Percentiles rank a stretch among this genome's conserved stretches.
Evolutionary conservation across 2,113 vertebrate genomes (phyloP).

Genomic region (Rhegmatorhina hoffmannsi): DNA sequence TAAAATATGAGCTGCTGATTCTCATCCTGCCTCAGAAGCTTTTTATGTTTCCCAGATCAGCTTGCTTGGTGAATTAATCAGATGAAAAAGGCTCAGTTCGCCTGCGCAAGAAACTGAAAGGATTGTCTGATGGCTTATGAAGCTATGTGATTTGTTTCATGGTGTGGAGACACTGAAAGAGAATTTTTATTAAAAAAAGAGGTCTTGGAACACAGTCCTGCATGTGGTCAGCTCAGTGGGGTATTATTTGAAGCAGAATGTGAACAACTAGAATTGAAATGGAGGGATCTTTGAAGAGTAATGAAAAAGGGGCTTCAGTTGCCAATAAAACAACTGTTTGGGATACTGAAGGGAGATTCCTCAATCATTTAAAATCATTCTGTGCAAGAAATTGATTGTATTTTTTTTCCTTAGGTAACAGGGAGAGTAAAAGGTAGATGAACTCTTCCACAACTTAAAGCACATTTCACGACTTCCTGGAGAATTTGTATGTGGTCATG

Average conservation of each 20-base stretch:
- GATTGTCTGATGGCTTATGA: slow-evolving; percentile 62
- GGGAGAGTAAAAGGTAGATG: not conserved
- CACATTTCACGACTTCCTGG: not conserved
- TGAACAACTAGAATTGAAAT: slow-evolving; percentile 73
- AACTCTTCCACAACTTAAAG: not conserved
- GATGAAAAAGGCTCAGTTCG: slow-evolving; percentile 59
- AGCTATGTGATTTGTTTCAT: slow-evolving; percentile 66
- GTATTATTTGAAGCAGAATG: slow-evolving; percentile 74
- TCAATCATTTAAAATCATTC: slow-evolving; percentile 27
- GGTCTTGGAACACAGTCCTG: slow-evolving; percentile 67
- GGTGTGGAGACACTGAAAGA: slow-evolving; percentile 59
- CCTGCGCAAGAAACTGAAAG: slow-evolving; percentile 56
- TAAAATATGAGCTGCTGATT: slow-evolving; percentile 63
- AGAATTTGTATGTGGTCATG: not conserved
- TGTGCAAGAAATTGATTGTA: slow-evolving; percentile 23
- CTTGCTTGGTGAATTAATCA: slow-evolving; percentile 67
- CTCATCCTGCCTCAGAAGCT: slow-evolving; percentile 63
- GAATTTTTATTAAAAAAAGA: slow-evolving; percentile 73
- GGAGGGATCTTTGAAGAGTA: slow-evolving; percentile 60
- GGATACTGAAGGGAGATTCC: slow-evolving; percentile 38
- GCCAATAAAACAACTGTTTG: slow-evolving; percentile 65
- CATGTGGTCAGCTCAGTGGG: slow-evolving; percentile 71
- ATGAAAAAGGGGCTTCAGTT: slow-evolving; percentile 58
- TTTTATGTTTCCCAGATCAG: slow-evolving; percentile 67
- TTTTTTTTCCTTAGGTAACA: not conserved